Conservation (phyloP, 1,140 invertebrate genomes). For the Potamilus streckersoni region DNA sequence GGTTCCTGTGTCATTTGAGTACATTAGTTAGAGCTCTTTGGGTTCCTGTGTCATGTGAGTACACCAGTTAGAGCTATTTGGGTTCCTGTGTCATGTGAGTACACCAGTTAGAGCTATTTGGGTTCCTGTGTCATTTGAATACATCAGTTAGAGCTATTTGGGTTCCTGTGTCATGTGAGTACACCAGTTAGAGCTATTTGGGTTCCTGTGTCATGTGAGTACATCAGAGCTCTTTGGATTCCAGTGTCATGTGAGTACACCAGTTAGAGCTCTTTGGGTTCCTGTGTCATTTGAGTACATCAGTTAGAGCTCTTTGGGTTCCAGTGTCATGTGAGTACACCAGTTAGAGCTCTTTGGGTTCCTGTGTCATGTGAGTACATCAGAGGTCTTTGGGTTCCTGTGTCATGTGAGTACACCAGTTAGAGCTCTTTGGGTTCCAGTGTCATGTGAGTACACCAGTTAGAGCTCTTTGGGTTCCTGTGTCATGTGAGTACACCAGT, state of each 20-base stretch:
- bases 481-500: no score
- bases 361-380: constrained; percentile 59
- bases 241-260: constrained; percentile 55
- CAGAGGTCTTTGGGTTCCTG: constrained; percentile 62
- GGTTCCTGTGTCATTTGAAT: neutral
- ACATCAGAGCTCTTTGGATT: constrained; percentile 62
- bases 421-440: neutral
- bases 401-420: constrained; percentile 50
- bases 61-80: constrained; percentile 59
- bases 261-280: neutral
- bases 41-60: constrained; percentile 58
- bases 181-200: no score
- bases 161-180: no score
- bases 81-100: constrained; percentile 61
- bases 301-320: no score
- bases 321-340: no score
- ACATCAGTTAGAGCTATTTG: no score
- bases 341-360: constrained; percentile 28
- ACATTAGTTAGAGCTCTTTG: neutral
- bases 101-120: neutral
- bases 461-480: no score
- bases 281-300: no score
- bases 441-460: neutral
- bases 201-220: constrained; percentile 60
- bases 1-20: no score